phyloP scores from a whole-genome alignment of 2,113 vertebrate species.

The Tetrao urogallus region DNA sequence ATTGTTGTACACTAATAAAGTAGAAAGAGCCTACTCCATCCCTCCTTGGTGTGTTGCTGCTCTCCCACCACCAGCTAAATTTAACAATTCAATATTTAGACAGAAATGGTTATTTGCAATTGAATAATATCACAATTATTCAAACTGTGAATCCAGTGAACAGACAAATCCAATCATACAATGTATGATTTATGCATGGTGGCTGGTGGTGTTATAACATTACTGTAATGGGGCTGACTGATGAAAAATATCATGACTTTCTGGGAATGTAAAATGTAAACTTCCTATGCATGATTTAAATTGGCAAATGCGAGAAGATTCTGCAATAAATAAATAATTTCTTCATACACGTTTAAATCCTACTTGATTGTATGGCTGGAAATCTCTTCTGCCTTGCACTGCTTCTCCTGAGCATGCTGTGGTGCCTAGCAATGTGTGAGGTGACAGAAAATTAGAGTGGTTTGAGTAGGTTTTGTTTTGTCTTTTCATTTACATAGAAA shows the following conservation, averaged over 20 bases:
- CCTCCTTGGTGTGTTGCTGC: background rate
- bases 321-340: background rate
- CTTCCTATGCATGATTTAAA: constrained; percentile 3
- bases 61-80: constrained; percentile 4
- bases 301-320: background rate
- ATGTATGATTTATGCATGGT: constrained; percentile 49
- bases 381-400: background rate
- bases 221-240: constrained; percentile 37
- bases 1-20: background rate
- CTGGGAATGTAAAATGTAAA: background rate
- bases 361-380: background rate
- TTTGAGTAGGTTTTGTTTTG: background rate
- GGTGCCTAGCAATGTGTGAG: background rate
- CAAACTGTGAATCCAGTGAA: constrained; percentile 29
- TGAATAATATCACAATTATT: constrained; percentile 26
- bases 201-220: constrained; percentile 35
- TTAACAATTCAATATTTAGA: constrained; percentile 7
- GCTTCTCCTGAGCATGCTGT: background rate
- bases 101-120: constrained; percentile 48
- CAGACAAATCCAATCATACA: constrained; percentile 54
- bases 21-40: background rate
- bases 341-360: background rate
- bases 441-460: background rate
- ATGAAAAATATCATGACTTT: constrained; percentile 41
- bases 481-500: background rate